Conservation (phyloP, 1,140 invertebrate genomes). For the Phortica variegata region DNA sequence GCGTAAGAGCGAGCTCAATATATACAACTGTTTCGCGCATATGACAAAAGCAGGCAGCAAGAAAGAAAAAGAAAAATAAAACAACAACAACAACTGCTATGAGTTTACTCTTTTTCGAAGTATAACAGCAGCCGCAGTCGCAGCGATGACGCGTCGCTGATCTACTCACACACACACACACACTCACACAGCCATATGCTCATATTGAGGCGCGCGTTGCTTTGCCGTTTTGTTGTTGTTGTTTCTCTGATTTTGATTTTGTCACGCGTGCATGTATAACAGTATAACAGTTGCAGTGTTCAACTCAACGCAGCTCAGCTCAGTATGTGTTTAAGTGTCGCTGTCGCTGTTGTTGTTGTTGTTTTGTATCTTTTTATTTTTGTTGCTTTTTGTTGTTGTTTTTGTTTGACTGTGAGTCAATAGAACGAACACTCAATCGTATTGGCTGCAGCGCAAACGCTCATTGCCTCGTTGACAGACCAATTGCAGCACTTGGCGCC, state of each 20-base stretch:
- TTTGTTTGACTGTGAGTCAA: slow-evolving; percentile 36
- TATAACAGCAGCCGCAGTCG: too few relatives aligned
- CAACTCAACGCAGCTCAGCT: background rate
- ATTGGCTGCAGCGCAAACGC: slow-evolving; percentile 50
- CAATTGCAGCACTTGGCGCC: slow-evolving; percentile 48
- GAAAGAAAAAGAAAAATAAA: too few relatives aligned
- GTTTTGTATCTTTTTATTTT: slow-evolving; percentile 8
- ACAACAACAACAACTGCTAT: slow-evolving; percentile 20
- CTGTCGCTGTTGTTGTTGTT: slow-evolving; percentile 10
- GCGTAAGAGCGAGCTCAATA: slow-evolving; percentile 28
- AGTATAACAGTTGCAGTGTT: slow-evolving; percentile 35
- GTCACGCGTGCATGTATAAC: slow-evolving; percentile 32
- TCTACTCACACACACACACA: slow-evolving; percentile 29
- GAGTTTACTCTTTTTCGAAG: background rate
- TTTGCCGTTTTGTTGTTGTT: background rate
- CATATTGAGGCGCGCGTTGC: background rate
- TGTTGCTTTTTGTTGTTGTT: slow-evolving; percentile 18
- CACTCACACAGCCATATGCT: background rate
- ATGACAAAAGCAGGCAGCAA: too few relatives aligned
- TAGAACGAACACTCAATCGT: slow-evolving; percentile 45
- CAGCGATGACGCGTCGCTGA: slow-evolving; percentile 11
- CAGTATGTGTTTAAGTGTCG: slow-evolving; percentile 7
- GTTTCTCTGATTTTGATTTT: background rate
- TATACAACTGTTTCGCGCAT: too few relatives aligned
- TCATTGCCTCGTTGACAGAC: slow-evolving; percentile 46